Evolutionary conservation across 2,888 invertebrate species (phyloP).

Genomic region (Cheilosia variabilis): DNA sequence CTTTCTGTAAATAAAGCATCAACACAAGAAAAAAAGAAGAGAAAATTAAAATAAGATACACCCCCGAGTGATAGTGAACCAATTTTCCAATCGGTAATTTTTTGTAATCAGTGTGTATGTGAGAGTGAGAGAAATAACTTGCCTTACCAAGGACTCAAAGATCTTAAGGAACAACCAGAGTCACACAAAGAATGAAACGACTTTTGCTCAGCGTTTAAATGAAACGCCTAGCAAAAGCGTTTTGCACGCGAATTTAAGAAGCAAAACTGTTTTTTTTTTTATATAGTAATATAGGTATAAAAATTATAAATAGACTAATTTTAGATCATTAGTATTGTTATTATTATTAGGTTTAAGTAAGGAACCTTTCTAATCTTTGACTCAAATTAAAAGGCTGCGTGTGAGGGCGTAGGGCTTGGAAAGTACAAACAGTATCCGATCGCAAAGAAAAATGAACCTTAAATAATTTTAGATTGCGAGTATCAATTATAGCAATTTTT

Average conservation of each 20-base stretch:
- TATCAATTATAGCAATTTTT: too few relatives aligned
- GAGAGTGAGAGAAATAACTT: constrained; percentile 65
- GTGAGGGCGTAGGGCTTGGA: background rate
- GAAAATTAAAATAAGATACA: constrained; percentile 29
- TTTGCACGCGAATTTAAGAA: constrained; percentile 70
- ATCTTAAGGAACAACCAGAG: constrained; percentile 29
- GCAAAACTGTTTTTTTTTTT: constrained; percentile 52
- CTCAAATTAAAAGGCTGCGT: constrained; percentile 25
- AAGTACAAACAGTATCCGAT: background rate
- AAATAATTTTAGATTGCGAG: too few relatives aligned
- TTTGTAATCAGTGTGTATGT: constrained; percentile 72
- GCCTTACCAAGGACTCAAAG: constrained; percentile 66
- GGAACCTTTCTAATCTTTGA: constrained; percentile 59
- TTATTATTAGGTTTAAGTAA: constrained; percentile 53
- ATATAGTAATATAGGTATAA: constrained; percentile 26
- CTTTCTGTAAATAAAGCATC: constrained; percentile 80
- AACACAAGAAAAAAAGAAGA: constrained; percentile 5
- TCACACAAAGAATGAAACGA: constrained; percentile 24
- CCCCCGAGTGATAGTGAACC: constrained; percentile 74
- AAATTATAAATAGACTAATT: constrained; percentile 49
- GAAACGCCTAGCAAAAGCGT: constrained; percentile 30
- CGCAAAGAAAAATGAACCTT: too few relatives aligned
- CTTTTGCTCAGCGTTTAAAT: constrained; percentile 31
- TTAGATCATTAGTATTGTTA: constrained; percentile 57
- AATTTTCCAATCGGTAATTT: constrained; percentile 71